A percentile compares a stretch with the other conserved stretches of the same genome.
phyloP scores from a whole-genome alignment of 2,888 invertebrate genomes.

The Tricholauxania praeusta region DNA sequence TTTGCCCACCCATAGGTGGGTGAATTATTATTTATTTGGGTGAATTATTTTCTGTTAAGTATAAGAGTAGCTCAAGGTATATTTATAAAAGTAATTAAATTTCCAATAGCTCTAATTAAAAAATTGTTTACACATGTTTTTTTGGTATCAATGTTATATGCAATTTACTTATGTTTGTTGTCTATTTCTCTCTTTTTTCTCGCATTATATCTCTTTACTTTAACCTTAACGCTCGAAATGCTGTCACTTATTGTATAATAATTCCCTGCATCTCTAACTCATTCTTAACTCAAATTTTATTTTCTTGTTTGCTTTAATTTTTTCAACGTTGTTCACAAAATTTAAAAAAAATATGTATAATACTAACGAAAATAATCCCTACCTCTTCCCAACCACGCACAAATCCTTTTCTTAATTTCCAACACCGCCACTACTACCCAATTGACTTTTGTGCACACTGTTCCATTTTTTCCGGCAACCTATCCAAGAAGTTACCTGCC shows the following conservation, averaged over 20 bases:
- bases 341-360: neutral
- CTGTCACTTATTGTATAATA: slow-evolving; percentile 1
- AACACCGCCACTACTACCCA: slow-evolving; percentile 2
- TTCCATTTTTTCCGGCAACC: slow-evolving; percentile 41
- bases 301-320: neutral
- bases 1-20: too few species aligned
- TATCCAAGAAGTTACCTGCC: slow-evolving; percentile 67
- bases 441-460: slow-evolving; percentile 18
- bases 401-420: slow-evolving; percentile 31
- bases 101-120: too few species aligned
- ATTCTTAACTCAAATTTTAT: neutral
- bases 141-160: neutral
- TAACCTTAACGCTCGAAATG: neutral
- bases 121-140: neutral
- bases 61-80: too few species aligned
- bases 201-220: slow-evolving; percentile 2
- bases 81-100: too few species aligned
- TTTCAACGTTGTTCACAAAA: neutral
- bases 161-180: slow-evolving; percentile 62
- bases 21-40: too few species aligned
- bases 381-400: neutral
- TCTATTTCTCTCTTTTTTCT: slow-evolving; percentile 58
- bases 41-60: too few species aligned
- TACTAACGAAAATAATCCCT: slow-evolving; percentile 10
- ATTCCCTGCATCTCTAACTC: neutral